A percentile compares a stretch with the other conserved stretches of the same genome.
Conservation (phyloP, 2,113 vertebrate species). For the Melanotaenia duboulayi region DNA sequence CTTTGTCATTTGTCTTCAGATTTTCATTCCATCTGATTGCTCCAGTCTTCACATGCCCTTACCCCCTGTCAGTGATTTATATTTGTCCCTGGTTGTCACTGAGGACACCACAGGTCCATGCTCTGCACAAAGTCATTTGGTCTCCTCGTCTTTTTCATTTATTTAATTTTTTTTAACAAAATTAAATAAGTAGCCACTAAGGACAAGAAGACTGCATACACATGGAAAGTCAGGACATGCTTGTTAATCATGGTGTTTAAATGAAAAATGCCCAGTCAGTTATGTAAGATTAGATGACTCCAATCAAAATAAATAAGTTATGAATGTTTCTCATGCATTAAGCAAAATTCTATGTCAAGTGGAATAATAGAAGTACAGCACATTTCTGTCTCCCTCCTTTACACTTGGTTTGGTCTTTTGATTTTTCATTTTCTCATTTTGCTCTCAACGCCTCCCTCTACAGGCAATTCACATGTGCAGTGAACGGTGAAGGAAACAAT, state of each 20-base stretch:
- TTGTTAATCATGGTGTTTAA: slow-evolving; percentile 15
- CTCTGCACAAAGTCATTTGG: slow-evolving; percentile 54
- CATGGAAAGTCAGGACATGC: background rate
- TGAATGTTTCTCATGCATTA: slow-evolving; percentile 13
- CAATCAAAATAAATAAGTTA: slow-evolving; percentile 11
- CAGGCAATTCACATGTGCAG: slow-evolving; percentile 77
- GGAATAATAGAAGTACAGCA: slow-evolving; percentile 18
- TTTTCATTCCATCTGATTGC: slow-evolving; percentile 67
- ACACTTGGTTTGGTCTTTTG: slow-evolving; percentile 46
- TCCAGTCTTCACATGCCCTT: slow-evolving; percentile 59
- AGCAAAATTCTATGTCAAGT: slow-evolving; percentile 24
- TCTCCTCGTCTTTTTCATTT: slow-evolving; percentile 30
- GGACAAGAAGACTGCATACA: background rate
- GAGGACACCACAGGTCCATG: slow-evolving; percentile 40
- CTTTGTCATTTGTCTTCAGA: slow-evolving; percentile 75
- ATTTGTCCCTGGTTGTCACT: slow-evolving; percentile 42
- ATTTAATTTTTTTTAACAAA: background rate
- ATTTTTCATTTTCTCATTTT: slow-evolving; percentile 69
- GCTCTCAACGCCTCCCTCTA: slow-evolving; percentile 67
- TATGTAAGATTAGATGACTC: background rate
- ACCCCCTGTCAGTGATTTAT: slow-evolving; percentile 69
- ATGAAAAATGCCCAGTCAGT: background rate
- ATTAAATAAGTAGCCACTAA: slow-evolving; percentile 10
- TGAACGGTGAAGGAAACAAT: slow-evolving; percentile 76
- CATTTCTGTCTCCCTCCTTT: slow-evolving; percentile 20